phyloP scores from a whole-genome alignment of 2,888 invertebrate species.

The Ligdia adustata region DNA sequence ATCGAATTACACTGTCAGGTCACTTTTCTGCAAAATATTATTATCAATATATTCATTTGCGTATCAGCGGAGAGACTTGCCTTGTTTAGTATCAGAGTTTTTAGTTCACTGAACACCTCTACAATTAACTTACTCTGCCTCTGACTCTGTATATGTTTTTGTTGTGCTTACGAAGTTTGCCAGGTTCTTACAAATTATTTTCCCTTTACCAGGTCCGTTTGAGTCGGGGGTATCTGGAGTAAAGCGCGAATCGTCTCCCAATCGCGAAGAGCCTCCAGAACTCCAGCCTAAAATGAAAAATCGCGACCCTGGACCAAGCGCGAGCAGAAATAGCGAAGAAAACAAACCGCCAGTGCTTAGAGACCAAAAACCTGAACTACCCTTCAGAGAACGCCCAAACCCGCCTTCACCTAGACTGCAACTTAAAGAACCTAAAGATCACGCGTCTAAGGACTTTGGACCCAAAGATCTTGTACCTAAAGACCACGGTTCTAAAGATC shows the following conservation, averaged over 20 bases:
- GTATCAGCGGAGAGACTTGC: no score
- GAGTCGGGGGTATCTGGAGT: neutral
- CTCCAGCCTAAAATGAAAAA: conserved; percentile 15
- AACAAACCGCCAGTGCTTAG: conserved; percentile 14
- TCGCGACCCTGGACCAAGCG: conserved; percentile 1
- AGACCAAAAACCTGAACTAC: conserved; percentile 20
- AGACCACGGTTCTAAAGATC: neutral
- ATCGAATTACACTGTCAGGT: no score
- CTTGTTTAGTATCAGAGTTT: no score
- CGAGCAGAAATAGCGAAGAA: neutral
- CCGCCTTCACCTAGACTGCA: neutral
- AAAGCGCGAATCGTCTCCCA: conserved; percentile 1
- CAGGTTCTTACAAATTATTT: no score
- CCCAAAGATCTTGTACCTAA: neutral
- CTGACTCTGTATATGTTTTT: no score
- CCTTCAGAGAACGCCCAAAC: conserved; percentile 1
- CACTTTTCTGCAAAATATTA: no score
- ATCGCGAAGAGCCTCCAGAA: conserved; percentile 14
- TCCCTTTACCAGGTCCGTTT: neutral
- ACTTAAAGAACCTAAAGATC: no score
- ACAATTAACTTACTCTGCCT: no score
- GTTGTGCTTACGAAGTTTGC: no score
- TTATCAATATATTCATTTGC: no score
- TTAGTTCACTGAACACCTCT: no score
- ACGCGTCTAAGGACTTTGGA: neutral